A percentile compares a stretch with the other conserved stretches of the same genome.
These are phyloP conservation scores for Leptopilina clavipes DNA, from an alignment of 1,140 invertebrate species.

Conservation along the genomic window DNA sequence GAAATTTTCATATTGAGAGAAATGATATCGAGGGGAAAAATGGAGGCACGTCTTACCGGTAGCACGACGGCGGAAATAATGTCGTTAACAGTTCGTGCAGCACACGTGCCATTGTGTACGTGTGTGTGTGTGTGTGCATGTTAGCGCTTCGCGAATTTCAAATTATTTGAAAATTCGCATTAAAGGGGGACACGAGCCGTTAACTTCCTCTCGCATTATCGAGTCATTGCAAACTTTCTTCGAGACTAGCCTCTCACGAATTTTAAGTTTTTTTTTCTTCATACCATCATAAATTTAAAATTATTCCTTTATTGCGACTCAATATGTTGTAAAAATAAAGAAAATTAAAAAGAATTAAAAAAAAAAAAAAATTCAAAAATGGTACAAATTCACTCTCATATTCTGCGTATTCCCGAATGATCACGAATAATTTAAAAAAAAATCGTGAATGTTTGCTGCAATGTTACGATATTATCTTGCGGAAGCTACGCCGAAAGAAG, in stretches of 20 bases:
- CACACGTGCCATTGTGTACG: constrained; percentile 42
- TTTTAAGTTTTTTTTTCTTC: neutral
- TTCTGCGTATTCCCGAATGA: too few species aligned
- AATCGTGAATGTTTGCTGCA: too few species aligned
- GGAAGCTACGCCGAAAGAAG: too few species aligned
- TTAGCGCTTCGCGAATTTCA: constrained; percentile 44
- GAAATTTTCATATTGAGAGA: neutral
- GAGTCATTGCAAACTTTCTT: constrained; percentile 24
- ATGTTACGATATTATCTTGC: too few species aligned
- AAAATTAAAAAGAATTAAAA: too few species aligned
- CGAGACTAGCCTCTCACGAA: constrained; percentile 3
- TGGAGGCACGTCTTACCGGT: constrained; percentile 13
- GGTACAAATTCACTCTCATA: too few species aligned
- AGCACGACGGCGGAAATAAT: constrained; percentile 39
- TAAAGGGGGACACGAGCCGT: constrained; percentile 59
- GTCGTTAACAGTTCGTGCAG: constrained; percentile 41
- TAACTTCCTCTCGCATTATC: constrained; percentile 59
- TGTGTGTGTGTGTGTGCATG: constrained; percentile 41
- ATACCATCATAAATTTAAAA: too few species aligned
- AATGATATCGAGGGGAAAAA: neutral
- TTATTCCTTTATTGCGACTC: too few species aligned
- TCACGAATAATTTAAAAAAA: too few species aligned
- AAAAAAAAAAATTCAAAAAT: too few species aligned
- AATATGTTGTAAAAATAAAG: too few species aligned
- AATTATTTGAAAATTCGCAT: constrained; percentile 60